Percentiles rank a stretch among this genome's conserved stretches.
Evolutionary conservation across 2,113 vertebrate genomes (phyloP).

Genomic region (Xenotilapia longispinis): DNA sequence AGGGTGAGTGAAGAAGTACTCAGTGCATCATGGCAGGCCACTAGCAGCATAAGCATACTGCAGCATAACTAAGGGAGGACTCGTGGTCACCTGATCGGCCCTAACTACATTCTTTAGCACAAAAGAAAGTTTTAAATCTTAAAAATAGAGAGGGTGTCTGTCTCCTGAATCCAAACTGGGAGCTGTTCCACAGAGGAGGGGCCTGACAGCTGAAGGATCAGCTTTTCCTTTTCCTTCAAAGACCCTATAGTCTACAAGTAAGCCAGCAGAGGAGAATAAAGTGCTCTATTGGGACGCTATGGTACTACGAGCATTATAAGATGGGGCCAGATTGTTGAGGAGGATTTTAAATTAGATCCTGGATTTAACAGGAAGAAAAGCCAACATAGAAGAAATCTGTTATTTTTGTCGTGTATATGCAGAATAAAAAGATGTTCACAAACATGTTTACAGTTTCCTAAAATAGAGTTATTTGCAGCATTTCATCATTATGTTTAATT

Average conservation of each 20-base stretch:
- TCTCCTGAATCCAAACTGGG: no score
- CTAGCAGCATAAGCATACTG: background rate
- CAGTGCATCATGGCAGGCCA: background rate
- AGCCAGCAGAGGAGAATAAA: no score
- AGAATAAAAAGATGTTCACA: background rate
- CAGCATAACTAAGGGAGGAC: background rate
- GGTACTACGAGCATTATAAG: background rate
- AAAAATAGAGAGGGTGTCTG: no score
- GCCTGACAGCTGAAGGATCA: no score
- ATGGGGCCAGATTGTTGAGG: background rate
- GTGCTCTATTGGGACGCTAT: no score
- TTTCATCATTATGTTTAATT: background rate
- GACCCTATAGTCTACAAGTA: no score
- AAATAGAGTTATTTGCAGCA: background rate
- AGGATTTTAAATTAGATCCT: background rate
- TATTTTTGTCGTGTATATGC: background rate
- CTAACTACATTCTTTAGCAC: no score
- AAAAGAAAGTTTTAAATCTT: no score
- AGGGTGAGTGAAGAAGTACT: background rate
- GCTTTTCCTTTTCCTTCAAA: no score
- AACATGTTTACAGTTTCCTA: background rate
- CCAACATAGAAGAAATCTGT: background rate
- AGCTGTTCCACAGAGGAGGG: no score
- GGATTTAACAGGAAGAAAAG: background rate
- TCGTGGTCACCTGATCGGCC: fast-evolving